Evolutionary conservation across 2,113 vertebrate genomes (phyloP), one percentile per base, ranked within the genome.

Genomic region (Danio rerio): DNA sequence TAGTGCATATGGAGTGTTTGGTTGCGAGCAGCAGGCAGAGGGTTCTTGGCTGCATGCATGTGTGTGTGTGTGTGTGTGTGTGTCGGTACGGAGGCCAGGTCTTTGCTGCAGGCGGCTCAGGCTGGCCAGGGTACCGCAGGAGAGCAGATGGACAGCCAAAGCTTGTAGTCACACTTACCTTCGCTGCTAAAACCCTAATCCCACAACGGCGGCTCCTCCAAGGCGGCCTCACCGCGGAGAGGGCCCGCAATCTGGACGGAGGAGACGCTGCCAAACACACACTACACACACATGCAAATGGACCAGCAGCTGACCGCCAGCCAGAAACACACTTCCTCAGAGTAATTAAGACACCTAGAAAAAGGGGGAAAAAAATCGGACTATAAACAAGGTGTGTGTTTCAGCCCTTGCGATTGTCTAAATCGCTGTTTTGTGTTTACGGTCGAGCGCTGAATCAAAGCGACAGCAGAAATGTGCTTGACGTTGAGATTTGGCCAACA

Each of bases 101-200:
- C 97, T 97, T 93, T 98, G 96, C 97, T 98, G 95, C 96, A 96
- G 98, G 98, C 97, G 95, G 96, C 94, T 96, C 97, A 97, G 96
- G 97, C 98, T 99, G 97, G 98, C 97, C 97, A 96, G 93, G 93
- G 92, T 96, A 97, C 96, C 96, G 97, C 95, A 96, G 96, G 96
- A 96, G 97, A 99, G 97, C 98, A 99, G 98, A 99, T 99, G 97
- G 98, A 92, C 92, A 98, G 97, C 97, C 97, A 99, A 97, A 96
- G 97, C 97, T 98, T 97, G 96, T 98, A 98, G 97, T 98, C 97
- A 99, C 98, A 99, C 98, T 99, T 99, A 99, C 98, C 97, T 99
- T 99, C 96, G 96, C 96, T 96, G 95, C 96, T 98, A 99, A 99
- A 99, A 97, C 98, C 97, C 97, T 97, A 99, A 98, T 98, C 98